A percentile compares a stretch with the other conserved stretches of the same genome.
These are phyloP conservation scores for Silvanus unidentatus DNA, from an alignment of 2,888 invertebrate genomes.

Conservation along the genomic window DNA sequence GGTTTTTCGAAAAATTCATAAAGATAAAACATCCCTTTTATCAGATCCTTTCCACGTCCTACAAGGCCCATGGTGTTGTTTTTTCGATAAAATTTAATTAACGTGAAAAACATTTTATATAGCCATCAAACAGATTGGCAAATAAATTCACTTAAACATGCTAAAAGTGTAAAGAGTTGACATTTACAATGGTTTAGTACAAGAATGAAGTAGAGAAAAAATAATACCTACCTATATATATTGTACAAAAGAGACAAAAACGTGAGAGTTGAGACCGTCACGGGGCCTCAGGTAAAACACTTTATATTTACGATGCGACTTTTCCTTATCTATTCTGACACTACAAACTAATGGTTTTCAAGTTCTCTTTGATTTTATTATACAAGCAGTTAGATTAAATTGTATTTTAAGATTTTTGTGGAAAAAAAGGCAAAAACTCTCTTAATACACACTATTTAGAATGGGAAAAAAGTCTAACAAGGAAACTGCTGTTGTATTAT, in stretches of 20 bases:
- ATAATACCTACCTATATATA: too few relatives aligned
- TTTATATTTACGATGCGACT: constrained; percentile 31
- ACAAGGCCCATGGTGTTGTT: background rate
- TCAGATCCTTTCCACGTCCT: too few relatives aligned
- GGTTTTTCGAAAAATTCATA: too few relatives aligned
- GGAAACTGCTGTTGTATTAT: too few relatives aligned
- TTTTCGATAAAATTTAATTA: constrained; percentile 2
- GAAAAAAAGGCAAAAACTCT: too few relatives aligned
- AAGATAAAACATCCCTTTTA: too few relatives aligned
- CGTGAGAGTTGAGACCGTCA: constrained; percentile 25
- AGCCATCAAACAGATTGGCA: constrained; percentile 33
- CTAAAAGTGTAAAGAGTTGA: constrained; percentile 35
- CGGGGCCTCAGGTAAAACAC: constrained; percentile 27
- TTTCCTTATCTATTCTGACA: constrained; percentile 26
- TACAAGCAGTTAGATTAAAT: constrained; percentile 3
- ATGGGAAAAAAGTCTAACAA: too few relatives aligned
- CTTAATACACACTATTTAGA: too few relatives aligned
- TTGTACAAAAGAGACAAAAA: constrained; percentile 11
- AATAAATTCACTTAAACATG: constrained; percentile 37
- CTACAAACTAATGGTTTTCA: constrained; percentile 12
- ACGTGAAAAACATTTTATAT: constrained; percentile 20
- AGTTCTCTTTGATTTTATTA: constrained; percentile 7
- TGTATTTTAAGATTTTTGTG: too few relatives aligned
- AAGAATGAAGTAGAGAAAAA: constrained; percentile 24
- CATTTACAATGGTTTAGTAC: constrained; percentile 35